phyloP scores from a whole-genome alignment of 2,797 vertebrate species.

The Danio kyathit region DNA sequence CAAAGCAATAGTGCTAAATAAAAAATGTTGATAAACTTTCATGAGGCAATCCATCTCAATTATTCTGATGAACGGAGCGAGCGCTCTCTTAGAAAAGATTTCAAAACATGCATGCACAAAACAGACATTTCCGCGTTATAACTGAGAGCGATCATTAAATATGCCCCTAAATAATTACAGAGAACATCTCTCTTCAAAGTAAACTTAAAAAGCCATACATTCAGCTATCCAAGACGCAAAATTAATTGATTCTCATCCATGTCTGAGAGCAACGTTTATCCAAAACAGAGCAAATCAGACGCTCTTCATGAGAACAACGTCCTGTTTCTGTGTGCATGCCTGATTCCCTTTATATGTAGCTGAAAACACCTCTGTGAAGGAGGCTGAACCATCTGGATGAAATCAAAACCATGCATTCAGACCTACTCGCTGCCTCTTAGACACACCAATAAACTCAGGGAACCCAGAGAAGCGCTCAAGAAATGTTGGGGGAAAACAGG shows the following conservation, averaged over 20 bases:
- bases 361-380: conserved; percentile 82
- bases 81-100: conserved; percentile 26
- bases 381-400: conserved; percentile 81
- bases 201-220: conserved; percentile 48
- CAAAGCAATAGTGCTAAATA: conserved; percentile 9
- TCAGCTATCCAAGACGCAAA: conserved; percentile 56
- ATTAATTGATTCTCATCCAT: conserved; percentile 81
- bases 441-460: conserved; percentile 78
- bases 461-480: conserved; percentile 73
- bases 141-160: conserved; percentile 50
- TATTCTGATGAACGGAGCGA: conserved; percentile 30
- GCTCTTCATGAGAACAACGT: conserved; percentile 57
- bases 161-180: conserved; percentile 54
- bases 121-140: conserved; percentile 50
- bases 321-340: conserved; percentile 59
- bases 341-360: conserved; percentile 73
- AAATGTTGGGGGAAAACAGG: conserved; percentile 69
- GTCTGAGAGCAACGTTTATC: conserved; percentile 72
- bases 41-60: conserved; percentile 43
- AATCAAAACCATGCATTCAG: conserved; percentile 84
- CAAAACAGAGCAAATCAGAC: conserved; percentile 78
- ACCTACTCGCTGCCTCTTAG: conserved; percentile 68
- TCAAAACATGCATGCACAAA: conserved; percentile 33
- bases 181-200: conserved; percentile 47
- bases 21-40: conserved; percentile 47